Base-by-base conservation (phyloP, 2,113 vertebrate species). In the Oryzias celebensis region DNA sequence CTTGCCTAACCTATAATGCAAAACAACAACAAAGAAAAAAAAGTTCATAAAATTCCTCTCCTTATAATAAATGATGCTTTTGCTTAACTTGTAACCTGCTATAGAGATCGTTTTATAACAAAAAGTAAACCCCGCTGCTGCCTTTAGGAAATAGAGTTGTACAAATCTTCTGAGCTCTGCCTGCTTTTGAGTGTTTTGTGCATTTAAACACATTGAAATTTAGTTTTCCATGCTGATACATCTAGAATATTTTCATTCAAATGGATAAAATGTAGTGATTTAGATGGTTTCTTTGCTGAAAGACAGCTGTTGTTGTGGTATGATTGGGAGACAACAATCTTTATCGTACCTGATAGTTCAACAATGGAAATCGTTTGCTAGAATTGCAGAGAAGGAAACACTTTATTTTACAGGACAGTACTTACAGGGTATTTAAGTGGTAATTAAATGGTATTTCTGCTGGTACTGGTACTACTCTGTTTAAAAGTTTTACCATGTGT, bases 71-170 rank as follows among this genome's bases (percentile, higher is more conserved):
- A 50, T 31, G 77, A 79, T 63, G 77, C 79, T 87, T 80, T 63
- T 62, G 80, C 53, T 80, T 59, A 13, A 46, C 85, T 85, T 78
- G 70, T 82, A 75, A 84, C 72, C 78, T 70, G 76, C 83, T 85
- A 78, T 82, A 65, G 65, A 80, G 73, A 77, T 85, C 77, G 77
- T 88, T 87, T 85, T 85, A 78, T 87, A 87, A 74, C 54, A 85
- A 68, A 65, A 74, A 78, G 62, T 80, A 64, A 77, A 63, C 72
- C 82, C 82, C 54, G 64, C 69, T n/a, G 81, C 84, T 89, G 83
- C 86, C 89, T 89, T 88, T 88, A 84, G 85, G 75, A 68, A 64
- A 58, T 81, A 82, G 75, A 82, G 24, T 51, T 71, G 79, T 75
- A 77, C 76, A 77, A 70, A 60, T 70, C 73, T 63, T 81, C 66